These are phyloP conservation scores for Gadopsis marmoratus DNA, from an alignment of 2,797 vertebrate species.

Conservation along the genomic window DNA sequence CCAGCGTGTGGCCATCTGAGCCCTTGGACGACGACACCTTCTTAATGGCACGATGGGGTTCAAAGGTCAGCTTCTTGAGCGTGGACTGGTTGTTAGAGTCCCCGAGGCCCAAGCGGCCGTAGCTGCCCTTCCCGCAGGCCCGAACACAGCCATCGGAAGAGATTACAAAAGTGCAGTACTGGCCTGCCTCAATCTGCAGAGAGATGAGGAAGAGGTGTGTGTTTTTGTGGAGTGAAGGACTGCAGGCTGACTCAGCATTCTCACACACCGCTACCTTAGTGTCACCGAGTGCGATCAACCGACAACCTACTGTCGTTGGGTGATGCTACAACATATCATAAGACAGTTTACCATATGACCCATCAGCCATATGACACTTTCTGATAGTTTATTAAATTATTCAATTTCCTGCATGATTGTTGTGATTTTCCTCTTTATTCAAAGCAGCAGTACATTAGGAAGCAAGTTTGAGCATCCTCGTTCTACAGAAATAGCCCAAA, in stretches of 20 bases:
- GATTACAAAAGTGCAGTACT: slow-evolving; percentile 90
- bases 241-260: slow-evolving; percentile 5
- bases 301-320: background rate
- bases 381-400: background rate
- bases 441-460: background rate
- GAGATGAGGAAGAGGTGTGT: background rate
- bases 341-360: background rate
- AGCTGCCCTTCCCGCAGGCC: slow-evolving; percentile 89
- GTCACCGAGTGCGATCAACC: background rate
- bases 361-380: background rate
- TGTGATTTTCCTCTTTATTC: background rate
- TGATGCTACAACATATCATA: background rate
- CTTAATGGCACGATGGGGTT: slow-evolving; percentile 86
- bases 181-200: slow-evolving; percentile 87
- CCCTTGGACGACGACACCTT: slow-evolving; percentile 89
- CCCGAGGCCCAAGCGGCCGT: slow-evolving; percentile 87
- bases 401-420: background rate
- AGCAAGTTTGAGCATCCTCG: background rate
- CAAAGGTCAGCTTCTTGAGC: slow-evolving; percentile 88
- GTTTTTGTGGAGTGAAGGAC: background rate
- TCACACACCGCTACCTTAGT: background rate
- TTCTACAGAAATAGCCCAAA: background rate
- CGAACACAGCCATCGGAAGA: slow-evolving; percentile 87
- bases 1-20: slow-evolving; percentile 88
- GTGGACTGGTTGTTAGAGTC: slow-evolving; percentile 90